phyloP scores from a whole-genome alignment of 2,888 invertebrate genomes.

The Drosophila suboccidentalis region DNA sequence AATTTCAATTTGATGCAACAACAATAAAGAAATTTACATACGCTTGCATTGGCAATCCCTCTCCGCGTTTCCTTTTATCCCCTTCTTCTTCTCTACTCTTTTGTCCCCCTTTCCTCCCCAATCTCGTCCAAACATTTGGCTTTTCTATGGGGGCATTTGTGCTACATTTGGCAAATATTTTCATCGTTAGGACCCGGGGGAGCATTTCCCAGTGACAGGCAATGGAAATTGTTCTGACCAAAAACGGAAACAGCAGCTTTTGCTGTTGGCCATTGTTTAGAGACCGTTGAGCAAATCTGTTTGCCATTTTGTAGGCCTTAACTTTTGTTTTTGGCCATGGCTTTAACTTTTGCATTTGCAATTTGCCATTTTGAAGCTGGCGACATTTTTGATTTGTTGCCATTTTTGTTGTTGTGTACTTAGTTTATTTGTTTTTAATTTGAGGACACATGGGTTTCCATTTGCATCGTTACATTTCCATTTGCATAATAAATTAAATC shows the following conservation, averaged over 20 bases:
- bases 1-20: slow-evolving; percentile 63
- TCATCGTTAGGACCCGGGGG: slow-evolving; percentile 42
- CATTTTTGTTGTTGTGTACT: slow-evolving; percentile 20
- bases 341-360: slow-evolving; percentile 10
- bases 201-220: slow-evolving; percentile 43
- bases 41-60: slow-evolving; percentile 15
- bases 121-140: slow-evolving; percentile 15
- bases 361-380: slow-evolving; percentile 25
- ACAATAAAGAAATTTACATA: slow-evolving; percentile 59
- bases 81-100: background rate
- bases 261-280: slow-evolving; percentile 51
- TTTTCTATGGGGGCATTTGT: slow-evolving; percentile 36
- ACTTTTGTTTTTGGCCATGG: slow-evolving; percentile 24
- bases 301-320: slow-evolving; percentile 33
- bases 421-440: slow-evolving; percentile 70
- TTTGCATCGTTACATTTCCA: slow-evolving; percentile 48
- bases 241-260: slow-evolving; percentile 59
- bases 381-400: slow-evolving; percentile 50
- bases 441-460: slow-evolving; percentile 42
- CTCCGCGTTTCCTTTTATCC: background rate
- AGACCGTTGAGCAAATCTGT: slow-evolving; percentile 39
- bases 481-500: slow-evolving; percentile 72
- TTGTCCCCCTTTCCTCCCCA: background rate
- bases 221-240: slow-evolving; percentile 57
- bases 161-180: slow-evolving; percentile 63